Base-by-base conservation (phyloP, 2,888 invertebrate genomes). In the Thereva unica region DNA sequence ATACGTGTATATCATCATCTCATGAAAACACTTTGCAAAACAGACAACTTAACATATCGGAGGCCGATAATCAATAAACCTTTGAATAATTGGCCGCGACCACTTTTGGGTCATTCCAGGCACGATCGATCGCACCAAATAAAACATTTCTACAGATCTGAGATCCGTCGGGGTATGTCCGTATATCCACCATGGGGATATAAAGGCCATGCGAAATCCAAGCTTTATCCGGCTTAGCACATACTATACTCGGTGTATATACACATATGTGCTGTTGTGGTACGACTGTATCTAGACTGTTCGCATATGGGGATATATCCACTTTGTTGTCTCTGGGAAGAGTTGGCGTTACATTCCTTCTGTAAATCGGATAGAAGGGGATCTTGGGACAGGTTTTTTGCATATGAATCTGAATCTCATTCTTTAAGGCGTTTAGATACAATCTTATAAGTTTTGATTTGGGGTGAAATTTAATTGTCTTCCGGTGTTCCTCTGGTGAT, bases 71-170 rank as follows among this genome's bases (percentile, higher is more conserved):
- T 66, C 66, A 66, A 66, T 66, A 66, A 66, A 66, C 56, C 61
- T 66, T 69, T 69, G 69, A 69, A 67, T 69, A 69, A 69, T 67
- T 67, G 67, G 67, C 64, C 64, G 64, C 67, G 61, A 59, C 67
- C 55, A 69, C 67, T 67, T 69, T 61, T 69, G 65, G 69, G 69
- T 69, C 69, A 69, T 64, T 67, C 67, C 55, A 67, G 55, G 55
- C 69, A 67, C 64, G 69, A 66, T 66, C 66, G 53, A 57, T 66
- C 66, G 64, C 61, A 59, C 66, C 68, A 65, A 68, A 65, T 68
- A 68, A 68, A 68, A 57, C 65, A 65, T 65, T 59, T 59, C 54
- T 38, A 9, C 61, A 47, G 37, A 52, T 35, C 49, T 42, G 6
- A 49, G 42, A 45, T 38, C 47, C 56, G 52, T 66, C 45, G 40